Conservation (phyloP, 2,888 invertebrate species). For the Stramonita haemastoma region DNA sequence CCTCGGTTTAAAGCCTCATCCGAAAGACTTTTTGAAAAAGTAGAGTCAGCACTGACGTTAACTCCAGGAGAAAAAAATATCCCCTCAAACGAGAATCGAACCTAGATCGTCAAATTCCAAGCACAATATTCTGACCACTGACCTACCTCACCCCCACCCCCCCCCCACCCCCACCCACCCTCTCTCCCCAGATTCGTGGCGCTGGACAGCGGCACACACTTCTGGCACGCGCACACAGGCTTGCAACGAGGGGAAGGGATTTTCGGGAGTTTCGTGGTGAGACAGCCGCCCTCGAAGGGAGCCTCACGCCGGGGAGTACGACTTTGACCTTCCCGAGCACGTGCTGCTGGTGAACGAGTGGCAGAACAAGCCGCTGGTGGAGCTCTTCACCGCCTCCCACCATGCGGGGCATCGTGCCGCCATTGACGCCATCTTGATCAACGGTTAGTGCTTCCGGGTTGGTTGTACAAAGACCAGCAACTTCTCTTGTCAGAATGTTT, state of each 20-base stretch:
- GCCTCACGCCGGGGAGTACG: conserved; percentile 89
- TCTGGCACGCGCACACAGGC: conserved; percentile 73
- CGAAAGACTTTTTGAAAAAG: no score
- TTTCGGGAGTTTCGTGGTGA: conserved; percentile 69
- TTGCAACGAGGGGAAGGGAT: conserved; percentile 69
- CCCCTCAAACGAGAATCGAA: no score
- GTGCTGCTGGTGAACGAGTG: conserved; percentile 91
- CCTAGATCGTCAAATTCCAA: no score
- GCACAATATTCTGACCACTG: no score
- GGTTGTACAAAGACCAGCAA: no score
- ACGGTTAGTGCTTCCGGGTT: conserved; percentile 81
- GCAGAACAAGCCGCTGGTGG: conserved; percentile 81
- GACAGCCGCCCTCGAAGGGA: conserved; percentile 85
- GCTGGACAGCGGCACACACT: conserved; percentile 67
- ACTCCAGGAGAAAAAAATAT: no score
- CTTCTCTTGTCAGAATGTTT: no score
- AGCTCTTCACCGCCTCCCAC: conserved; percentile 85
- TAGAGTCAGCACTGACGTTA: no score
- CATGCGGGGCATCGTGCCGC: conserved; percentile 92
- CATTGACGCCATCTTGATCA: conserved; percentile 88
- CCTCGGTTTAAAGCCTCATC: no score
- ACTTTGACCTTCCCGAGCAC: conserved; percentile 92
- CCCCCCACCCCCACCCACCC: neutral
- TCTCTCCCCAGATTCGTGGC: conserved; percentile 69
- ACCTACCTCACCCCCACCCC: neutral